Conservation (phyloP, 2,113 vertebrate species). For the Saimiri boliviensis region DNA sequence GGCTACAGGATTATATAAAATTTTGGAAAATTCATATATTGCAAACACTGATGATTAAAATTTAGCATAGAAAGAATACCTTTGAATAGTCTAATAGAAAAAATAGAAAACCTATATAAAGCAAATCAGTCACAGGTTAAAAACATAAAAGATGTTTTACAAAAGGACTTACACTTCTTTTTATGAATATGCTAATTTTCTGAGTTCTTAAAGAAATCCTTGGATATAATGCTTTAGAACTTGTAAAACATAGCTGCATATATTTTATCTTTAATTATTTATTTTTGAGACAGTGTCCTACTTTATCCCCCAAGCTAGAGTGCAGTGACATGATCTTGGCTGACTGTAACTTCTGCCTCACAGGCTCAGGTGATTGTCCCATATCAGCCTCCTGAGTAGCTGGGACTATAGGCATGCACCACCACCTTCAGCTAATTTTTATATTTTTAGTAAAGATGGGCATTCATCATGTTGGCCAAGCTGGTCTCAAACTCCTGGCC, state of each 20-base stretch:
- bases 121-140: background rate
- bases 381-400: too few species aligned
- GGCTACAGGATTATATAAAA: background rate
- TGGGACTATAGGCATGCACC: too few species aligned
- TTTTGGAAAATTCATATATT: background rate
- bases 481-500: too few species aligned
- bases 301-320: too few species aligned
- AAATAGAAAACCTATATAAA: background rate
- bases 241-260: background rate
- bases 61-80: background rate
- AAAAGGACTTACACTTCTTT: background rate
- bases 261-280: background rate
- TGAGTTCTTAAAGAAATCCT: background rate
- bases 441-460: too few species aligned
- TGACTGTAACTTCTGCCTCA: too few species aligned
- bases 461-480: too few species aligned
- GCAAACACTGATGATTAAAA: background rate
- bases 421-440: too few species aligned
- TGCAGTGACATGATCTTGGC: too few species aligned
- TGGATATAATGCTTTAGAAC: background rate
- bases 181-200: background rate
- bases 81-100: background rate
- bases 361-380: too few species aligned
- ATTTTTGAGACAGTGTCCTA: too few species aligned
- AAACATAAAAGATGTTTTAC: constrained; percentile 16